Conservation (phyloP, 2,888 invertebrate species). For the Rhagophthalmus giganteus region DNA sequence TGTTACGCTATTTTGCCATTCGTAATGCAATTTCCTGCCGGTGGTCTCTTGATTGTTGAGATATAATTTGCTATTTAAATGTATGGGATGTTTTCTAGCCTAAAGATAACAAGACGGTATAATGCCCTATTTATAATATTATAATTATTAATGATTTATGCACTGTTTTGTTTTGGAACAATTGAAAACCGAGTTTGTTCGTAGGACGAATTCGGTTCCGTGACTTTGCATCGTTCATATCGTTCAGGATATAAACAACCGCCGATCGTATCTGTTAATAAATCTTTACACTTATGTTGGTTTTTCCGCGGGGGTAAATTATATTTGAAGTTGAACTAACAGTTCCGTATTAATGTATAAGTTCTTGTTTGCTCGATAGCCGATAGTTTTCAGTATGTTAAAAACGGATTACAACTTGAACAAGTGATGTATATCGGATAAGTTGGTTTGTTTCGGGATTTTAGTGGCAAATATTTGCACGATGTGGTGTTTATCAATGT, state of each 20-base stretch:
- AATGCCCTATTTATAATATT: not conserved
- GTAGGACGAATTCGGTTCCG: conserved; percentile 1
- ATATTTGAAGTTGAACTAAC: not conserved
- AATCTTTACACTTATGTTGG: conserved; percentile 4
- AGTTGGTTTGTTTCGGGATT: not conserved
- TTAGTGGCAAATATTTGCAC: not conserved
- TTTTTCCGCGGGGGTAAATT: conserved; percentile 1
- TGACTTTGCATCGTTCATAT: conserved; percentile 4
- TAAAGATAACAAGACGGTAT: not conserved
- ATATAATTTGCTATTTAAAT: conserved; percentile 17
- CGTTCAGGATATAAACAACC: conserved; percentile 6
- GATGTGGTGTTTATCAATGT: not conserved
- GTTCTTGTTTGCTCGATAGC: not conserved
- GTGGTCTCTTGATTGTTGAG: conserved; percentile 8
- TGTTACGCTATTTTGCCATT: conserved; percentile 25
- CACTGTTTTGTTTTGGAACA: too few species aligned
- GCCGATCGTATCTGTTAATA: conserved; percentile 13
- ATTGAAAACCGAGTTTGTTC: too few species aligned
- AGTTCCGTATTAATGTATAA: too few species aligned
- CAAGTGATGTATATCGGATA: not conserved
- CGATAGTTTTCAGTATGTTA: not conserved
- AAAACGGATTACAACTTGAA: not conserved
- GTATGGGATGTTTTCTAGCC: not conserved
- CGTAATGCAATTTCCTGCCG: conserved; percentile 24
- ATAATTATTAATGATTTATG: too few species aligned